Evolutionary conservation across 2,113 vertebrate genomes (phyloP).

Genomic region (Actinemys pallida): DNA sequence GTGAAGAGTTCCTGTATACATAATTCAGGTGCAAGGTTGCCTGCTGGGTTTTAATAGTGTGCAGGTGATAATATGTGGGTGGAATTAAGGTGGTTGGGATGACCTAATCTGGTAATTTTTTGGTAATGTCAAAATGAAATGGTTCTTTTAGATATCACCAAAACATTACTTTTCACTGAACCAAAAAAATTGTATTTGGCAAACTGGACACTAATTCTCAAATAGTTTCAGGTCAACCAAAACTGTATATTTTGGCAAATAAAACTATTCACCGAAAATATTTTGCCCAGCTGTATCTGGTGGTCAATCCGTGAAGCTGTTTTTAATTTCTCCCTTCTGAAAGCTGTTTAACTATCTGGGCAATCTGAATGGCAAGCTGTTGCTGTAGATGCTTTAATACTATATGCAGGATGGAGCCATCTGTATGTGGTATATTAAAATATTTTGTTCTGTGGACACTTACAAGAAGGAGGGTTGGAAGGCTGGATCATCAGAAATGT

Average conservation of each 20-base stretch:
- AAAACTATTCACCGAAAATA: not conserved
- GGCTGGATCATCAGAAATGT: accelerated
- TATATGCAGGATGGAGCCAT: not conserved
- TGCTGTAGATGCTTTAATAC: not conserved
- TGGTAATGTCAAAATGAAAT: not conserved
- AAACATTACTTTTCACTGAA: not conserved
- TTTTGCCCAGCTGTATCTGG: not conserved
- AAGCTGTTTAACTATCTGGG: not conserved
- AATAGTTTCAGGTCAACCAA: not conserved
- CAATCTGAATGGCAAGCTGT: not conserved
- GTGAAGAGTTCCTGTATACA: not conserved
- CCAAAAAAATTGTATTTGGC: not conserved
- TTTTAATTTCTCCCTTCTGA: not conserved
- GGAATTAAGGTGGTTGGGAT: not conserved
- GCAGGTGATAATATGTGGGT: not conserved
- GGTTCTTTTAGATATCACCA: not conserved
- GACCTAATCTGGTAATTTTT: not conserved
- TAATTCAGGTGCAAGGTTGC: not conserved
- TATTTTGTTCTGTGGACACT: not conserved
- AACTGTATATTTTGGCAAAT: not conserved
- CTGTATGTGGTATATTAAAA: not conserved
- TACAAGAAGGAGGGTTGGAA: not conserved
- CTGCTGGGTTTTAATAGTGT: not conserved
- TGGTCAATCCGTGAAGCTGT: not conserved
- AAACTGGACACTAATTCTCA: not conserved